Evolutionary conservation across 2,797 vertebrate genomes (phyloP), one percentile per base, ranked within the genome.

Genomic region (Takifugu ocellatus): DNA sequence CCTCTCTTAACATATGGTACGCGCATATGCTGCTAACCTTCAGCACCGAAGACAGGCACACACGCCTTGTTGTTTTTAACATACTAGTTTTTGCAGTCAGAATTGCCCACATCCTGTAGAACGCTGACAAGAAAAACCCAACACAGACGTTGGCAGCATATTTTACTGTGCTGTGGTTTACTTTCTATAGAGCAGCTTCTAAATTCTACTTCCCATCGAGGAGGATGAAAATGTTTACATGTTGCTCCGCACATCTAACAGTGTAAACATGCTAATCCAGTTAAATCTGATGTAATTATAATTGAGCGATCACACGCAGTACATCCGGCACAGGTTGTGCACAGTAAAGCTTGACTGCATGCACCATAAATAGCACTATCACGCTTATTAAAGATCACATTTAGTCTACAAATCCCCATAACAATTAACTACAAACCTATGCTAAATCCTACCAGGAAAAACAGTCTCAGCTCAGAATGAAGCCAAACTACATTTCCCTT

Each of bases 1-100:
- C 39, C 36, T 57, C 31, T 69, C 63, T 48, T 79, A 87, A 85
- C 84, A 88, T 79, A 87, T 86, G 82, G 66, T 26, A n/a, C 54
- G 51, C 59, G 59, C 84, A 86, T 74, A 86, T 83, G 82, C 65
- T 59, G 56, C 64, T 39, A 11, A 39, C 36, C 42, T 48, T 63
- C 49, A 64, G 56, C 59, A 45, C 43, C 25, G 36, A 14, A 39
- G 54, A 73, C 70, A 69, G 59, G 43, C n/a, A 47, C 58, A 59
- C 53, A 70, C 31, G 27, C 45, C 46, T 59, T 29, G 8, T 6
- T 55, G 45, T 15, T 24, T 29, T 43, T 26, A 45, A 54, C 47
- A 24, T 7, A 31, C 49, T 6, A 46, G n/a, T 9, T 6, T 21
- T 21, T 17, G 44, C n/a, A 2, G 49, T 50, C 31, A 2, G 15